Evolutionary conservation across 2,113 vertebrate genomes (phyloP), one percentile per base, ranked within the genome.

Genomic region (Mesembrinibis cayennensis): DNA sequence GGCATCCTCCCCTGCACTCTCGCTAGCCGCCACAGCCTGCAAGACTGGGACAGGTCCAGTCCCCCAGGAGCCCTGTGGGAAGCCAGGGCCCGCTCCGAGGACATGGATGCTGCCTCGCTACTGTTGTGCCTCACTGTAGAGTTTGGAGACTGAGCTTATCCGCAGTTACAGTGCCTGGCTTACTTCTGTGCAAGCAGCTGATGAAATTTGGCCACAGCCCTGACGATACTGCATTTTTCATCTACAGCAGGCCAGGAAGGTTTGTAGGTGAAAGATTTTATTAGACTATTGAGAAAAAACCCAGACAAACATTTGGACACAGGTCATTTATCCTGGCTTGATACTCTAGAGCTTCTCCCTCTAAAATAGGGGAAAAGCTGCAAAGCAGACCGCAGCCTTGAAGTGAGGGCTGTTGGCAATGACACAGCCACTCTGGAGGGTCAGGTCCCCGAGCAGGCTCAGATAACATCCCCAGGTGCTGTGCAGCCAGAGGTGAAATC

Each of bases 11-110:
- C 45, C 61, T 47, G 44, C 2, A 4, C 16, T 55, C 47, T 78
- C 0, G 0, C 32, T n/a, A 20, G n/a, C 36, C 3, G 3, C 16
- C 1, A 1, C 18, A 17, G 49, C 29, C 76, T 40, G 55, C 47
- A 27, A 47, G 25, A 34, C 32, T 45, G 19, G 56, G 44, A 32
- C 8, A 36, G 26, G 38, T 34, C 30, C 80, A 82, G 44, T 5
- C 21, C 22, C 26, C 8, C 16, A 22, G 16, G 17, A 66, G 44
- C 47, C 26, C 58, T 62, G 61, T 0, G 1, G 63, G 58, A 44
- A 87, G 42, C 55, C 77, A 52, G 45, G 3, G 4, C 10, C 80
- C 17, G 7, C 65, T 83, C 59, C 0, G 0, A 58, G 62, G 71
- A 32, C 42, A 56, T 0, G 2, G 42, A n/a, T 83, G 63, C 40